phyloP scores from a whole-genome alignment of 2,113 vertebrate species.

The Mirounga angustirostris region DNA sequence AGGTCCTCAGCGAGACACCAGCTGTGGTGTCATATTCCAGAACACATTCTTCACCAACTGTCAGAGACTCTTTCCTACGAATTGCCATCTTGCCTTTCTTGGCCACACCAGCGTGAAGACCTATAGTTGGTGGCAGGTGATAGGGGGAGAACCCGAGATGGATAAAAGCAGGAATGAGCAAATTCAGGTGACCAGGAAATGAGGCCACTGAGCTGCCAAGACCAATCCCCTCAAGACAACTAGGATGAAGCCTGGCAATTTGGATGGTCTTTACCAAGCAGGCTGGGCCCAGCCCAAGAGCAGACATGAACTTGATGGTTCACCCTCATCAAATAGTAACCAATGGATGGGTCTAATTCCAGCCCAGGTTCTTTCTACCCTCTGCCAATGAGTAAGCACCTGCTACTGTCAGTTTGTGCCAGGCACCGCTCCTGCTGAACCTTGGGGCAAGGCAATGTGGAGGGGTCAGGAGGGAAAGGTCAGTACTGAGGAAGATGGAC shows the following conservation, averaged over 20 bases:
- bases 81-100: background rate
- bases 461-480: background rate
- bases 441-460: background rate
- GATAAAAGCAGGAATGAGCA: background rate
- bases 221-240: background rate
- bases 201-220: background rate
- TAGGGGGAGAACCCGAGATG: background rate
- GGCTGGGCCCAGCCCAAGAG: background rate
- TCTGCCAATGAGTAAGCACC: background rate
- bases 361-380: background rate
- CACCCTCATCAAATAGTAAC: background rate
- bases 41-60: background rate
- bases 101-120: background rate
- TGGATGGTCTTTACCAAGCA: background rate
- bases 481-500: background rate
- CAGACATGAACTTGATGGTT: background rate
- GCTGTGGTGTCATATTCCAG: background rate
- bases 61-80: background rate
- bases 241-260: background rate
- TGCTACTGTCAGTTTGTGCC: rapidly evolving
- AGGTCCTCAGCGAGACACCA: background rate
- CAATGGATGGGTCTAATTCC: background rate
- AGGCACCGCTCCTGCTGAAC: background rate
- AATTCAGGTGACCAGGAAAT: background rate
- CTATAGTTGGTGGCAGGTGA: background rate